These are phyloP conservation scores for Pseudorhiza aurosa DNA, from an alignment of 30 jellyfish, hydroid and myxozoan species.

Conservation along the genomic window DNA sequence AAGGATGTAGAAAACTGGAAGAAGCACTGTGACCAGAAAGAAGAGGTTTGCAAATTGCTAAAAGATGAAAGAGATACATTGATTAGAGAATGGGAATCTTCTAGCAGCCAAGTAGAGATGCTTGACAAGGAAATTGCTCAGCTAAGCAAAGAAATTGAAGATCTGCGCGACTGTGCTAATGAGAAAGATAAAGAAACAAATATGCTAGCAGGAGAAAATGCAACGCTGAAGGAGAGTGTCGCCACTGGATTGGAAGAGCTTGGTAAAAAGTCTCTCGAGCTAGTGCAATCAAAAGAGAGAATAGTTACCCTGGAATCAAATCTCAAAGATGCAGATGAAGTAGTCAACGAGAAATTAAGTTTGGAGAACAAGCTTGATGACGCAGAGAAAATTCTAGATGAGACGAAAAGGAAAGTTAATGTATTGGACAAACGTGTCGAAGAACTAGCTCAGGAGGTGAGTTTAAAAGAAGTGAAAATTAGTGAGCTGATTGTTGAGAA, in stretches of 20 bases:
- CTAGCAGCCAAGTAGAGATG: background rate
- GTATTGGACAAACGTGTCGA: background rate
- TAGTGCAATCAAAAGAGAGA: background rate
- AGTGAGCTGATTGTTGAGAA: background rate
- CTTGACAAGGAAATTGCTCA: background rate
- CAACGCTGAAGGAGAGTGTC: background rate
- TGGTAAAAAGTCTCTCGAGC: background rate
- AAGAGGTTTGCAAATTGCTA: background rate
- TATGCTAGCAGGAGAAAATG: background rate
- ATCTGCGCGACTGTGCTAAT: background rate
- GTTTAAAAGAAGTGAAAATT: background rate
- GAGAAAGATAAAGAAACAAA: background rate
- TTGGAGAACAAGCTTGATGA: background rate
- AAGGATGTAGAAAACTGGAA: background rate
- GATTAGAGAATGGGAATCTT: background rate
- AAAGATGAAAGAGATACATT: slow-evolving; percentile 4
- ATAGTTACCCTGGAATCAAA: background rate
- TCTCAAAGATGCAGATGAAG: background rate
- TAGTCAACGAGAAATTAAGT: background rate
- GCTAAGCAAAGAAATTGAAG: background rate
- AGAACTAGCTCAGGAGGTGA: background rate
- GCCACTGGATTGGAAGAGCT: background rate
- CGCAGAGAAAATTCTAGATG: background rate
- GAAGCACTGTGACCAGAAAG: background rate
- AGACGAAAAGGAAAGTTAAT: background rate